These are phyloP conservation scores for Caenorhabditis tropicalis DNA, from an alignment of 1,140 invertebrate genomes.

Conservation along the genomic window DNA sequence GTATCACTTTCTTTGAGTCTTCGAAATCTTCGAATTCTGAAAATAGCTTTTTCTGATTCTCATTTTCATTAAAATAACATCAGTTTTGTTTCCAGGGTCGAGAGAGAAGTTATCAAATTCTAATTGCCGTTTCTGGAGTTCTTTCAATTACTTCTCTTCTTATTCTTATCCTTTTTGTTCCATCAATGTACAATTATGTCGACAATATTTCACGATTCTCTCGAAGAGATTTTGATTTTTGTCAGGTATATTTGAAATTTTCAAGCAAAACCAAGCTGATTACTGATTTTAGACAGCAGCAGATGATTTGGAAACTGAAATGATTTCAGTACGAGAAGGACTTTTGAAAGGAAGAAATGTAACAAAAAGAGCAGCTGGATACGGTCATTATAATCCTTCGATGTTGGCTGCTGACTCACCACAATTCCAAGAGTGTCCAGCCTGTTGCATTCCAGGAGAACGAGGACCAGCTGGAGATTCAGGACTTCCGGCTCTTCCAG, in stretches of 20 bases:
- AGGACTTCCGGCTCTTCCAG: constrained; percentile 69
- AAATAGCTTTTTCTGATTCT: too few relatives aligned
- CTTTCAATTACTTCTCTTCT: constrained; percentile 64
- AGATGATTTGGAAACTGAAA: constrained; percentile 59
- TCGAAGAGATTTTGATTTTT: constrained; percentile 66
- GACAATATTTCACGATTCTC: constrained; percentile 64
- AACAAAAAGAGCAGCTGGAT: constrained; percentile 57
- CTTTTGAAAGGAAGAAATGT: constrained; percentile 58
- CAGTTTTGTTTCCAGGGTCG: constrained; percentile 32
- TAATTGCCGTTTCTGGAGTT: constrained; percentile 63
- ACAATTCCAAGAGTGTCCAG: constrained; percentile 71
- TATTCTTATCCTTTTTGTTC: constrained; percentile 65
- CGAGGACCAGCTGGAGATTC: constrained; percentile 69
- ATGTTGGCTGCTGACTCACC: constrained; percentile 65
- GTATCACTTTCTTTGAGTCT: background rate
- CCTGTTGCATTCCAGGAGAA: constrained; percentile 69
- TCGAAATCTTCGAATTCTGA: background rate
- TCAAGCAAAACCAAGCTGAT: background rate
- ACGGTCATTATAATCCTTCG: constrained; percentile 65
- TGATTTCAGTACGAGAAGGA: constrained; percentile 49
- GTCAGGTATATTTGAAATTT: constrained; percentile 60
- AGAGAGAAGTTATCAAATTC: constrained; percentile 64
- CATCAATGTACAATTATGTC: constrained; percentile 69
- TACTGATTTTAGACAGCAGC: constrained; percentile 49
- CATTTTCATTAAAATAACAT: background rate